A percentile compares a stretch with the other conserved stretches of the same genome.
Evolutionary conservation across 30 jellyfish, hydroid and myxozoan genomes (phyloP).

Genomic region (Calvadosia cruxmelitensis): DNA sequence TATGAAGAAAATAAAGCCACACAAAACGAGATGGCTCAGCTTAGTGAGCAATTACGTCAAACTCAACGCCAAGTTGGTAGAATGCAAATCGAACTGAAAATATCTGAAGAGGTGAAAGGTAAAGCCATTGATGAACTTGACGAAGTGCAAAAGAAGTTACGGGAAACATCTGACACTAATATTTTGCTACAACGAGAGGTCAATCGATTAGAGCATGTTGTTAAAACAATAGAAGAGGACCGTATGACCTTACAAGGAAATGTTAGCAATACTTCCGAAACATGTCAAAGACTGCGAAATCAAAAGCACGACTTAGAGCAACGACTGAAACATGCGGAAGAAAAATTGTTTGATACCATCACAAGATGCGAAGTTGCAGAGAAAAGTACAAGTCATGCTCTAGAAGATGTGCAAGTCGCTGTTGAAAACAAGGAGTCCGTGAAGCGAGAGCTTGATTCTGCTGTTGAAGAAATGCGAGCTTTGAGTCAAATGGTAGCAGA

Average conservation of each 20-base stretch:
- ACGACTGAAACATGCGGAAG: neutral
- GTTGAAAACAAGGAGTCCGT: neutral
- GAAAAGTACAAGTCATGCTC: neutral
- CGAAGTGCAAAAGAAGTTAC: slow-evolving; percentile 26
- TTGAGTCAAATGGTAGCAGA: neutral
- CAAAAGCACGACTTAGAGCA: neutral
- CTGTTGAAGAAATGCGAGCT: neutral
- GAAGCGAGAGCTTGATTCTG: neutral
- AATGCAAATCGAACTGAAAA: slow-evolving; percentile 24
- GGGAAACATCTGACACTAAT: slow-evolving; percentile 1
- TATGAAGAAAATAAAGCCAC: neutral
- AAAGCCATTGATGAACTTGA: slow-evolving; percentile 34
- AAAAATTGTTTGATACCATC: neutral
- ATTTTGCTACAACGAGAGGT: neutral
- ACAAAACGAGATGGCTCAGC: too few species aligned
- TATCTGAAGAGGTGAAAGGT: slow-evolving; percentile 50
- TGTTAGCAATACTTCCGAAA: neutral
- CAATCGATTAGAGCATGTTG: neutral
- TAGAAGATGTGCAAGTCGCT: neutral
- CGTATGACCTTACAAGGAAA: neutral
- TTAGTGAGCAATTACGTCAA: neutral
- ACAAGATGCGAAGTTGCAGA: neutral
- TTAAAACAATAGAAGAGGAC: neutral
- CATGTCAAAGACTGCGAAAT: neutral
- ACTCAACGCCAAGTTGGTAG: neutral